Evolutionary conservation across 2,888 invertebrate species (phyloP).

Genomic region (Priocnemis perturbator): DNA sequence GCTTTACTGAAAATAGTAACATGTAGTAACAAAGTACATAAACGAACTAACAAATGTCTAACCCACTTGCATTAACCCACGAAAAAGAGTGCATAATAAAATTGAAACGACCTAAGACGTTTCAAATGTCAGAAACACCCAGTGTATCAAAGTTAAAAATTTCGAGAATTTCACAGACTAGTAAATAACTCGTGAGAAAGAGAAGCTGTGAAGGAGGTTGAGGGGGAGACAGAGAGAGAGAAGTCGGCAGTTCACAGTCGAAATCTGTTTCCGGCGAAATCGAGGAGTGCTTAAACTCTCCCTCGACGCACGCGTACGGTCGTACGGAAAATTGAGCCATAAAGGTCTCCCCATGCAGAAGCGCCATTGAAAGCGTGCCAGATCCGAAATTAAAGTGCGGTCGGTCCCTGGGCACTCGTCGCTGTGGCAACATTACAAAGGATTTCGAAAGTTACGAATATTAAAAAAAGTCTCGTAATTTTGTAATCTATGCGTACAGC

Average conservation of each 20-base stretch:
- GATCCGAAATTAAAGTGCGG: slow-evolving; percentile 38
- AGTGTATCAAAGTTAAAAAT: no score
- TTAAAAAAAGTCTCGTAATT: slow-evolving; percentile 17
- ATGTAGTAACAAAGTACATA: no score
- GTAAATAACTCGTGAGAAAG: no score
- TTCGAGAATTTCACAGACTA: no score
- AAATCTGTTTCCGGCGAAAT: background rate
- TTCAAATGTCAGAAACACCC: no score
- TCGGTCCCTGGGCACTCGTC: slow-evolving; percentile 5
- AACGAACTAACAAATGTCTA: no score
- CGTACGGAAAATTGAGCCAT: slow-evolving; percentile 31
- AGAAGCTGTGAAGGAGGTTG: background rate
- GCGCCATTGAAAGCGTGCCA: slow-evolving; percentile 43
- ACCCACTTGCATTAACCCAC: no score
- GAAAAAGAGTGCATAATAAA: no score
- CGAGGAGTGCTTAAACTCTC: slow-evolving; percentile 2
- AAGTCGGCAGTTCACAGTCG: slow-evolving; percentile 3
- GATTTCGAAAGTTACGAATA: slow-evolving; percentile 5
- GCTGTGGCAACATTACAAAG: slow-evolving; percentile 16
- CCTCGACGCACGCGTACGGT: slow-evolving; percentile 18
- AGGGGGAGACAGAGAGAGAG: background rate
- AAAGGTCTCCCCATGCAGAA: slow-evolving; percentile 22
- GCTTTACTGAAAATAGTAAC: no score
- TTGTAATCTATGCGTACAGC: background rate
- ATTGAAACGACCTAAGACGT: no score